Evolutionary conservation across 2,888 invertebrate genomes (phyloP).

Genomic region (Leptopterna dolabrata): DNA sequence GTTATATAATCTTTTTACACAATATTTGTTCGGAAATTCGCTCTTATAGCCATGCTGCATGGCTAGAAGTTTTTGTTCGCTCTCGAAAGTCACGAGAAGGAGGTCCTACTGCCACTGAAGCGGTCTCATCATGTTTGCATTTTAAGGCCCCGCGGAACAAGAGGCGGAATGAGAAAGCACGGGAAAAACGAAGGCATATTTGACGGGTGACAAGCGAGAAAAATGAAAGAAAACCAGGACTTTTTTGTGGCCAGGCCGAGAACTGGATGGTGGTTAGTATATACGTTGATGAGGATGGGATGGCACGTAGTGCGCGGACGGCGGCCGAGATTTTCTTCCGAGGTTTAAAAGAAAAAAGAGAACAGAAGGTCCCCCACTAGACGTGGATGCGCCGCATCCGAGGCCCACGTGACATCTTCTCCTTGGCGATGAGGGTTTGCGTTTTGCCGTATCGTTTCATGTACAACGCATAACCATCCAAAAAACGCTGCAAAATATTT

Average conservation of each 20-base stretch:
- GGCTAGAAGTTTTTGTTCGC: no score
- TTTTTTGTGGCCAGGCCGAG: neutral
- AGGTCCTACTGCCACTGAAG: neutral
- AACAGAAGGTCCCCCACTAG: neutral
- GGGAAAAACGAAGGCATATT: neutral
- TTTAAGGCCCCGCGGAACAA: neutral
- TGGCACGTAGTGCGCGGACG: neutral
- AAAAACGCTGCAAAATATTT: no score
- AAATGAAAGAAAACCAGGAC: neutral
- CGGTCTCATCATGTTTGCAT: neutral
- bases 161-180: neutral
- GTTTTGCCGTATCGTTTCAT: no score
- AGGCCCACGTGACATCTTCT: neutral
- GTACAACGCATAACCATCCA: no score
- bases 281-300: neutral
- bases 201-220: neutral
- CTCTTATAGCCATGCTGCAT: no score
- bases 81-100: neutral
- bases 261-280: neutral
- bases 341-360: neutral
- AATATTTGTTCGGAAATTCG: no score
- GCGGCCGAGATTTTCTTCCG: constrained; percentile 4
- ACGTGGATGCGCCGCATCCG: neutral
- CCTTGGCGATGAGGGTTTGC: neutral
- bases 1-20: no score